These are phyloP conservation scores for Gulo gulo DNA, from an alignment of 2,113 vertebrate genomes.

Conservation along the genomic window DNA sequence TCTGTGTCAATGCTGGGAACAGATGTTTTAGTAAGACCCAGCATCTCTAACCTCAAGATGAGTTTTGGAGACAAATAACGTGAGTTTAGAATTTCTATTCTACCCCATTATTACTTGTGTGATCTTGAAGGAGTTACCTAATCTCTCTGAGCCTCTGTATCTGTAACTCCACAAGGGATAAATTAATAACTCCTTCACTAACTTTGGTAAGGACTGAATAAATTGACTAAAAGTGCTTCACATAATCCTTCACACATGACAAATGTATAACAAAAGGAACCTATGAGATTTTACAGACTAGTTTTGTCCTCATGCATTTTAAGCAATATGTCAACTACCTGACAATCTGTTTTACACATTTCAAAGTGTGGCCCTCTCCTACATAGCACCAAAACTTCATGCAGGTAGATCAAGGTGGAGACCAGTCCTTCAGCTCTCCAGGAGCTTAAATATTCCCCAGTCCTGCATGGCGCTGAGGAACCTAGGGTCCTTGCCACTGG, in stretches of 20 bases:
- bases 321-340: neutral
- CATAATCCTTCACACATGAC: neutral
- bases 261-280: neutral
- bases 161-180: neutral
- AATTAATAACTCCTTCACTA: neutral
- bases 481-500: no score
- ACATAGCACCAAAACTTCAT: neutral
- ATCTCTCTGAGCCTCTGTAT: neutral
- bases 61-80: neutral
- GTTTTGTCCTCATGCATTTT: neutral
- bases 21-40: neutral
- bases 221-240: neutral
- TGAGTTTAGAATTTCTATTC: neutral
- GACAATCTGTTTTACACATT: neutral
- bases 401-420: neutral
- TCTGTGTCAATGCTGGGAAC: no score
- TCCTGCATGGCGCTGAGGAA: no score
- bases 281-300: neutral
- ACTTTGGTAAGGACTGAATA: neutral
- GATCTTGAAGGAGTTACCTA: neutral
- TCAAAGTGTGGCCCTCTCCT: neutral
- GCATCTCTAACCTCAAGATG: neutral
- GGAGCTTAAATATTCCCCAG: neutral
- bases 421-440: neutral
- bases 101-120: neutral